Evolutionary conservation across 2,888 invertebrate species (phyloP).

Genomic region (Lepidochitona cinerea): DNA sequence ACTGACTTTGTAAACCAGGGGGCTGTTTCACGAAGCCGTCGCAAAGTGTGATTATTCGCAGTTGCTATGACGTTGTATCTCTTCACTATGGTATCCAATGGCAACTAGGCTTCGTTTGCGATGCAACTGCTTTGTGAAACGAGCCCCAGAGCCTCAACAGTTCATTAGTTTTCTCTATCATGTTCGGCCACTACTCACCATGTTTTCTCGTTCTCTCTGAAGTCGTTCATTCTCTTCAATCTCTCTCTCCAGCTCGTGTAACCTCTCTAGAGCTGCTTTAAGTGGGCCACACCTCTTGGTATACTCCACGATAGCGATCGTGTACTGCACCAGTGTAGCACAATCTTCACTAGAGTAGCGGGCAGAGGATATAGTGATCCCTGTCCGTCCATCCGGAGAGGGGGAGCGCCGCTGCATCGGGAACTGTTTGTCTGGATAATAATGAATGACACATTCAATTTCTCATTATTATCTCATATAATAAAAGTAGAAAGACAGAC

Average conservation of each 20-base stretch:
- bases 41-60: too few species aligned
- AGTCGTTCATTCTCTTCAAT: slow-evolving; percentile 68
- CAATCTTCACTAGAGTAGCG: slow-evolving; percentile 70
- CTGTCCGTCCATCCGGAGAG: slow-evolving; percentile 22
- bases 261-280: slow-evolving; percentile 57
- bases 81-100: too few species aligned
- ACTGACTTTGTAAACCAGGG: too few species aligned
- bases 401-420: not conserved
- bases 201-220: slow-evolving; percentile 60
- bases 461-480: too few species aligned
- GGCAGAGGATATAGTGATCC: slow-evolving; percentile 68
- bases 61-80: too few species aligned
- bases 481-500: too few species aligned
- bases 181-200: slow-evolving; percentile 49
- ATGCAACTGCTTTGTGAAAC: too few species aligned
- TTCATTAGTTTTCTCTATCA: too few species aligned
- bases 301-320: slow-evolving; percentile 71
- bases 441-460: too few species aligned
- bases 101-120: too few species aligned
- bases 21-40: too few species aligned
- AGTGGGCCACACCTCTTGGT: slow-evolving; percentile 64
- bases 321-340: slow-evolving; percentile 69
- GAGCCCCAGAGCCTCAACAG: too few species aligned
- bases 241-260: slow-evolving; percentile 66
- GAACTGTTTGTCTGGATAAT: not conserved